A percentile compares a stretch with the other conserved stretches of the same genome.
phyloP scores from a whole-genome alignment of 2,113 vertebrate genomes.

The Elephas maximus region DNA sequence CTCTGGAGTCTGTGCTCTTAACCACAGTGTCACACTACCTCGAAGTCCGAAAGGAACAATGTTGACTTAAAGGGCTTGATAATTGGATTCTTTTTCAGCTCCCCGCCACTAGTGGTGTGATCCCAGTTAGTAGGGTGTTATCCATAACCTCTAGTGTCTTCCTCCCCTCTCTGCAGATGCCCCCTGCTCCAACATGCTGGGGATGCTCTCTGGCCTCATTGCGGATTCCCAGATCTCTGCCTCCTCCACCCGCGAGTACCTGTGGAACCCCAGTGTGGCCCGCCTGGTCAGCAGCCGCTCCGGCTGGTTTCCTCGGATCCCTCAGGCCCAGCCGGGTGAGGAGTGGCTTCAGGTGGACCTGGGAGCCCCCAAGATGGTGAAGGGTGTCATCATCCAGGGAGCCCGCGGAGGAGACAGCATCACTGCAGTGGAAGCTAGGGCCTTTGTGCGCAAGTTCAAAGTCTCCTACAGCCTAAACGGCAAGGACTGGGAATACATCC shows the following conservation, averaged over 20 bases:
- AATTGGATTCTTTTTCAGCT: neutral
- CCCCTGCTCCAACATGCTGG: slow-evolving; percentile 96
- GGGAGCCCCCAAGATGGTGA: slow-evolving; percentile 93
- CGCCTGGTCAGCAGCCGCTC: slow-evolving; percentile 97
- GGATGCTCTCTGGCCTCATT: slow-evolving; percentile 97
- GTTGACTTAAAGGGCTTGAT: neutral
- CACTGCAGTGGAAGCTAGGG: slow-evolving; percentile 93
- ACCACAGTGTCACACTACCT: neutral
- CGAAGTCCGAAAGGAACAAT: neutral
- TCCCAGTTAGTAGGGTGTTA: neutral
- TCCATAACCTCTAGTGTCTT: neutral
- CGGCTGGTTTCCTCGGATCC: slow-evolving; percentile 95
- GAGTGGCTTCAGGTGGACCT: slow-evolving; percentile 99
- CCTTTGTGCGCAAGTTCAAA: slow-evolving; percentile 98
- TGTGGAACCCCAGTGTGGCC: slow-evolving; percentile 95
- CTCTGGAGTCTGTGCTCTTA: neutral
- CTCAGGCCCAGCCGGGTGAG: slow-evolving; percentile 94
- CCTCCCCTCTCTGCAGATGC: slow-evolving; percentile 90
- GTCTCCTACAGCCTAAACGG: slow-evolving; percentile 96
- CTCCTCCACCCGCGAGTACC: slow-evolving; percentile 96
- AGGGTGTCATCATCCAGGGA: slow-evolving; percentile 97
- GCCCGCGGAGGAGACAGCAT: slow-evolving; percentile 96
- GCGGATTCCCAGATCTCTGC: slow-evolving; percentile 96
- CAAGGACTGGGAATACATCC: slow-evolving; percentile 96
- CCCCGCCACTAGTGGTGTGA: neutral